Conservation (phyloP, 2,888 invertebrate genomes). For the Cataglyphis livida region DNA sequence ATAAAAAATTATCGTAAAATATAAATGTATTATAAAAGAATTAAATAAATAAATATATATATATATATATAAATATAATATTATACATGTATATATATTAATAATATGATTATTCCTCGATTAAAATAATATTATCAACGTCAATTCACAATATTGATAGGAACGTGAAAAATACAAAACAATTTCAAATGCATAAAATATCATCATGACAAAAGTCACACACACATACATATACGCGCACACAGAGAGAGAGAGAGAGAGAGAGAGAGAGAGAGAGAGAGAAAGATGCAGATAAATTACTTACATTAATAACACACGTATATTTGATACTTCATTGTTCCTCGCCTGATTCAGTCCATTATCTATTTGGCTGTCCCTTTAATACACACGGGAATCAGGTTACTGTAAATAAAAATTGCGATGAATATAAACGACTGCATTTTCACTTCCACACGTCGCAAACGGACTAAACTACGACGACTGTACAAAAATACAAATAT, state of each 20-base stretch:
- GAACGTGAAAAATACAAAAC: neutral
- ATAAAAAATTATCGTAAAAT: neutral
- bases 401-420: neutral
- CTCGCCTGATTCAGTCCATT: neutral
- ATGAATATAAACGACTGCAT: too few species aligned
- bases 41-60: too few species aligned
- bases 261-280: too few species aligned
- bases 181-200: neutral
- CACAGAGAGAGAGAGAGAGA: too few species aligned
- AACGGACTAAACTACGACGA: neutral
- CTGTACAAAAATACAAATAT: neutral
- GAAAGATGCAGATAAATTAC: neutral
- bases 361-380: neutral
- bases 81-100: neutral
- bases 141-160: neutral
- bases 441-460: neutral
- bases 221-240: too few species aligned
- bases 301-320: slow-evolving; percentile 5
- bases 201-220: neutral
- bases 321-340: neutral
- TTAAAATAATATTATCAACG: neutral
- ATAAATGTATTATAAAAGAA: too few species aligned
- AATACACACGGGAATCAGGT: neutral
- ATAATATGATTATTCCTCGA: neutral
- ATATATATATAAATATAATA: neutral